phyloP scores from a whole-genome alignment of 2,888 invertebrate genomes.

The Euphydryas editha region DNA sequence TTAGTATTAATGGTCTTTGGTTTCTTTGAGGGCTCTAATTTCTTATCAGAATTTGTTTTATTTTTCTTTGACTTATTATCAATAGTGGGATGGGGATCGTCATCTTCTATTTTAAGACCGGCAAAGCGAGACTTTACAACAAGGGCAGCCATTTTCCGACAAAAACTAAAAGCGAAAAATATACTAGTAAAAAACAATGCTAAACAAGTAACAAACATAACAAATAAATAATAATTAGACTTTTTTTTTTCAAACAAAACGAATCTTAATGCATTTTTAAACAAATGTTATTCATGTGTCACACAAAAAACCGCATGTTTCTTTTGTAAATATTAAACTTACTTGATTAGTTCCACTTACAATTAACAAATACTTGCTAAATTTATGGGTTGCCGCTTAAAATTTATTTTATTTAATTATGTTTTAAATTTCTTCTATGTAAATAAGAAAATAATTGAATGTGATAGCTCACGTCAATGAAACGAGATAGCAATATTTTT shows the following conservation, averaged over 20 bases:
- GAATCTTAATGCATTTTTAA: not conserved
- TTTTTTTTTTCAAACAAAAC: not conserved
- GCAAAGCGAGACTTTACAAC: constrained; percentile 90
- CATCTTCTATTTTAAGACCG: constrained; percentile 89
- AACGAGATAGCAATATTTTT: constrained; percentile 19
- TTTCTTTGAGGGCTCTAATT: constrained; percentile 68
- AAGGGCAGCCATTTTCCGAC: constrained; percentile 83
- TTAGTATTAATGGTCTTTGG: constrained; percentile 55
- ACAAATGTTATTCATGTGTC: not conserved
- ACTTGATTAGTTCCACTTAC: not conserved
- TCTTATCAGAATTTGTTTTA: constrained; percentile 67
- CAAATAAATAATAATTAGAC: not conserved
- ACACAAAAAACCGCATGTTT: not conserved
- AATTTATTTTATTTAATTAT: constrained; percentile 14
- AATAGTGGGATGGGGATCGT: constrained; percentile 79
- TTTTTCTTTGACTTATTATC: constrained; percentile 70
- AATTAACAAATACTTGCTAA: not conserved
- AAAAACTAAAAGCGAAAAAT: constrained; percentile 21
- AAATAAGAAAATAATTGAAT: constrained; percentile 25
- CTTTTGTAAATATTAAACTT: not conserved
- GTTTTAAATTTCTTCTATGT: constrained; percentile 14
- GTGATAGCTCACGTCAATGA: constrained; percentile 15
- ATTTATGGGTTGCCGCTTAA: constrained; percentile 2
- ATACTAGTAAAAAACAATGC: constrained; percentile 6
- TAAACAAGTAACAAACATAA: not conserved